These are phyloP conservation scores for Bubo blakistoni DNA, from an alignment of 2,113 vertebrate species.

Conservation along the genomic window DNA sequence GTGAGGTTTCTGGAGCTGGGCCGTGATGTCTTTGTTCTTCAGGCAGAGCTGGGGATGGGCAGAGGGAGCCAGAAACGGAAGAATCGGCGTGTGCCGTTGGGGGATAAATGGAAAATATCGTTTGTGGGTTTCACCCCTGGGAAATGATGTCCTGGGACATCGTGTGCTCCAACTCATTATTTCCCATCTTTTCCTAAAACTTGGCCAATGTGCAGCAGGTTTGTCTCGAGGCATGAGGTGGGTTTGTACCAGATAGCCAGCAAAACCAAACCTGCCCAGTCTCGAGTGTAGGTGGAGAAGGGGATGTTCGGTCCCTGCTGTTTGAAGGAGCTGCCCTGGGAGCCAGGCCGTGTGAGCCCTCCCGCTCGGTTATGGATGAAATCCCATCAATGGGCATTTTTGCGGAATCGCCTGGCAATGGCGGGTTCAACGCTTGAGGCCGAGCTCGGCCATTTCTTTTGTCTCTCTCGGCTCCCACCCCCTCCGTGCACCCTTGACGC, in stretches of 20 bases:
- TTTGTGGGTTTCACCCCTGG: not conserved
- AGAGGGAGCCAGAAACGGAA: not conserved
- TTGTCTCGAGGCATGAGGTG: not conserved
- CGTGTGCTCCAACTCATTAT: not conserved
- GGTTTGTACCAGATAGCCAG: not conserved
- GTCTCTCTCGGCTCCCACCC: not conserved
- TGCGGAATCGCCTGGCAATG: not conserved
- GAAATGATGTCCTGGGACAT: not conserved
- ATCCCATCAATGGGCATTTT: slow-evolving; percentile 35
- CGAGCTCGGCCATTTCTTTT: not conserved
- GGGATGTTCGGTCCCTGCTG: not conserved
- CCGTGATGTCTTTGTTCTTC: slow-evolving; percentile 57
- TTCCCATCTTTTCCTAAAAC: not conserved
- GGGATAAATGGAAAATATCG: not conserved
- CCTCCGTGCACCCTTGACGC: not conserved
- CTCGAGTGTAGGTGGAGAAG: not conserved
- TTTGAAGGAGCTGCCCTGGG: not conserved
- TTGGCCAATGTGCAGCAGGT: rapidly evolving
- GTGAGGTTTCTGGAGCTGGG: slow-evolving; percentile 45
- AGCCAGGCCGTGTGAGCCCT: not conserved
- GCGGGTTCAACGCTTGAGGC: not conserved
- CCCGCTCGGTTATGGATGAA: not conserved
- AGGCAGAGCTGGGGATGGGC: slow-evolving; percentile 33
- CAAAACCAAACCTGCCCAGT: not conserved
- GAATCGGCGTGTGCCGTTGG: not conserved